Conservation (phyloP, 2,888 invertebrate species). For the Ormyrus rosae region DNA sequence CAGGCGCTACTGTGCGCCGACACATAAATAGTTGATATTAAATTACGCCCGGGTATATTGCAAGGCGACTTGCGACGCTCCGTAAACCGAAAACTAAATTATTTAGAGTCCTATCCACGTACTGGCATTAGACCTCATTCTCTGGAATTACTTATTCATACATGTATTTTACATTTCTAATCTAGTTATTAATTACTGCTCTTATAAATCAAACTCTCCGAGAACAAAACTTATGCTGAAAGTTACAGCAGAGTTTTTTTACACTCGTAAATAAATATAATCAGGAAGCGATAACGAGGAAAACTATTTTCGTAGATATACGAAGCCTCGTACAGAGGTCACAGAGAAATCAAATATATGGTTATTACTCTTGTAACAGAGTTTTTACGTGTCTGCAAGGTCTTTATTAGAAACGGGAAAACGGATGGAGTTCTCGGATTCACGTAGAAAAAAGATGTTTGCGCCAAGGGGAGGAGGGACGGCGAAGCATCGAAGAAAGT, state of each 20-base stretch:
- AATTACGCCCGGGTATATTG: constrained; percentile 39
- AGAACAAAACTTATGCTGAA: too few relatives aligned
- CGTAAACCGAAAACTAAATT: constrained; percentile 14
- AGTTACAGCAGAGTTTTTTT: too few relatives aligned
- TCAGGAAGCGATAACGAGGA: neutral
- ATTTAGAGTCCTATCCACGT: neutral
- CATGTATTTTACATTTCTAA: too few relatives aligned
- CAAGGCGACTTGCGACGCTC: neutral
- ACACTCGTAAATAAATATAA: too few relatives aligned
- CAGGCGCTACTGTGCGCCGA: constrained; percentile 21
- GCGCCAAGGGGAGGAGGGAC: constrained; percentile 11
- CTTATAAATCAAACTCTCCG: too few relatives aligned
- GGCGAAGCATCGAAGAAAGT: constrained; percentile 19
- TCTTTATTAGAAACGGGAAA: constrained; percentile 54
- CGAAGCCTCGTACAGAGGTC: neutral
- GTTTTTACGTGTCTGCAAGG: constrained; percentile 19
- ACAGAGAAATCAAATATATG: constrained; percentile 32
- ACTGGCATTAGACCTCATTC: too few relatives aligned
- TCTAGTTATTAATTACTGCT: too few relatives aligned
- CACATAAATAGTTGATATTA: constrained; percentile 56
- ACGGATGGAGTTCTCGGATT: constrained; percentile 45
- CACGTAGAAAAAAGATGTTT: constrained; percentile 43
- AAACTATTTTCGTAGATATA: constrained; percentile 2
- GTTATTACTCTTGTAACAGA: constrained; percentile 44
- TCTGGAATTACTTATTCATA: too few relatives aligned